Percentiles rank a stretch among this genome's conserved stretches.
These are phyloP conservation scores for Rhynchophorus ferrugineus DNA, from an alignment of 1,140 invertebrate species.

Conservation along the genomic window DNA sequence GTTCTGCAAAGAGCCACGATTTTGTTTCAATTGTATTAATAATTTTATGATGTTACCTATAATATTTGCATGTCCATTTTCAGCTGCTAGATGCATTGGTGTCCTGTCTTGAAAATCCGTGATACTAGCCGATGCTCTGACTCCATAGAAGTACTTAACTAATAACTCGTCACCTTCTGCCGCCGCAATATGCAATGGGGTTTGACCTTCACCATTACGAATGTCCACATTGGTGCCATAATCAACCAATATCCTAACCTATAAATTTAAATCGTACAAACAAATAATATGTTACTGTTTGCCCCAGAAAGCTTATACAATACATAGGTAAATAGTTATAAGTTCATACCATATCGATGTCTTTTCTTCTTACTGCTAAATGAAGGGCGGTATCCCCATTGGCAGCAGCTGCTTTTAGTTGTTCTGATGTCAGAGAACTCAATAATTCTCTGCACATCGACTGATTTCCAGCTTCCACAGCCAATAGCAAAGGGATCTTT, in stretches of 20 bases:
- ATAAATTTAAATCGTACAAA: neutral
- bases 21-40: neutral
- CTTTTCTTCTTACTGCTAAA: conserved; percentile 77
- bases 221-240: conserved; percentile 84
- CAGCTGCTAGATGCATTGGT: conserved; percentile 94
- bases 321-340: neutral
- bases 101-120: conserved; percentile 93
- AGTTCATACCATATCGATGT: conserved; percentile 71
- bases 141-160: conserved; percentile 91
- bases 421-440: conserved; percentile 70
- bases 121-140: conserved; percentile 87
- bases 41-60: conserved; percentile 46
- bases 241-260: conserved; percentile 77
- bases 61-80: conserved; percentile 89
- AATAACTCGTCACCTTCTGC: conserved; percentile 88
- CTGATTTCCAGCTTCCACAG: conserved; percentile 88
- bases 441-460: conserved; percentile 87
- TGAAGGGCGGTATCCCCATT: conserved; percentile 86
- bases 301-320: neutral
- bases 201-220: conserved; percentile 88
- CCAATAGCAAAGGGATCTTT: conserved; percentile 85
- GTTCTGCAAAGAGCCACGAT: conserved; percentile 47
- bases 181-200: conserved; percentile 89
- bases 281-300: neutral
- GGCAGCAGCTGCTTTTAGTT: conserved; percentile 64